Conservation (phyloP, 2,797 vertebrate species). For the Lithobates pipiens region DNA sequence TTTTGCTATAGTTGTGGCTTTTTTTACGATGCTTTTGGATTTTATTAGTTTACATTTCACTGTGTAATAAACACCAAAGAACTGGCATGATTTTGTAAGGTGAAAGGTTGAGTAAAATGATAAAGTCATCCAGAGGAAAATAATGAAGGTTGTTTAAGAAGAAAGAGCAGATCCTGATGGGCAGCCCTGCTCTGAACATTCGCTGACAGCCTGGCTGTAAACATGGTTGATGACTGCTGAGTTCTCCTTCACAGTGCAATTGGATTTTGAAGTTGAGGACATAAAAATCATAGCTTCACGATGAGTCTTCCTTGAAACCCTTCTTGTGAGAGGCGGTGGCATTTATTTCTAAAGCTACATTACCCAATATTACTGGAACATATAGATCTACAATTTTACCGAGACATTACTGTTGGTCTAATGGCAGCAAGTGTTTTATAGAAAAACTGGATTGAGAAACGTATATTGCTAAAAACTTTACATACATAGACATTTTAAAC, state of each 20-base stretch:
- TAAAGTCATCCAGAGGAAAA: conserved; percentile 2
- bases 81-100: background rate
- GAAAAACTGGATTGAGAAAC: background rate
- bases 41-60: conserved; percentile 10
- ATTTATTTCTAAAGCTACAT: conserved; percentile 3
- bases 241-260: conserved; percentile 12
- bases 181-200: background rate
- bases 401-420: background rate
- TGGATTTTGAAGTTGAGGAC: conserved; percentile 2
- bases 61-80: conserved; percentile 7
- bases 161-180: background rate
- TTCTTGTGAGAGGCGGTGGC: background rate
- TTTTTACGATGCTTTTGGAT: background rate
- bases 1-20: conserved; percentile 1
- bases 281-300: conserved; percentile 3
- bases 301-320: background rate
- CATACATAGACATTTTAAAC: no score
- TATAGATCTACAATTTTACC: background rate
- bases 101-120: conserved; percentile 3
- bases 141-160: conserved; percentile 13
- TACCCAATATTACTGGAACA: background rate
- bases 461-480: no score
- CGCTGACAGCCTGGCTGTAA: background rate
- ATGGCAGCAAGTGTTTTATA: background rate
- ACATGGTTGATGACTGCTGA: background rate